These are phyloP conservation scores for Dendropsophus ebraccatus DNA, from an alignment of 2,113 vertebrate species.

Conservation along the genomic window DNA sequence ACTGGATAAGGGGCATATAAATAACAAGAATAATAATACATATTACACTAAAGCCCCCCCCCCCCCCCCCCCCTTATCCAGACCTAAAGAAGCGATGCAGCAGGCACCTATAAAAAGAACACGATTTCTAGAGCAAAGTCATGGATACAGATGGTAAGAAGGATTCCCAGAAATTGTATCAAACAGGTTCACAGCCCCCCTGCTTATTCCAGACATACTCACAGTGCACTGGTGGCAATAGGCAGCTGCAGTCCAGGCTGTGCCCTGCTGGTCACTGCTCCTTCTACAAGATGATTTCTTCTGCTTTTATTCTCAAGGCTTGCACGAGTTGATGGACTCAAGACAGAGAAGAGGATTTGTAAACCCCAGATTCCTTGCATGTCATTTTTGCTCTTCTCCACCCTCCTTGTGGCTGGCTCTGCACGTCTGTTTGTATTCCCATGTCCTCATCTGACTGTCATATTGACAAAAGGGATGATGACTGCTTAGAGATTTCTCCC, in stretches of 20 bases:
- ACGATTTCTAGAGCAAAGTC: neutral
- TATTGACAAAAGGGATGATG: slow-evolving; percentile 36
- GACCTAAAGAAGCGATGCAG: too few species aligned
- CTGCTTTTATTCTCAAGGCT: neutral
- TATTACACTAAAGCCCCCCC: neutral
- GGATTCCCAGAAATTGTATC: too few species aligned
- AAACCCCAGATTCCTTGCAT: slow-evolving; percentile 64
- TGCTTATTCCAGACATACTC: slow-evolving; percentile 33
- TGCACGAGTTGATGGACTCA: slow-evolving; percentile 49
- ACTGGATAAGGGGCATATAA: neutral
- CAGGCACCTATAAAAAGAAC: neutral
- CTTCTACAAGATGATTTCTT: neutral
- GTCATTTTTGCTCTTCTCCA: slow-evolving; percentile 31
- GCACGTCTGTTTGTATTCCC: slow-evolving; percentile 31
- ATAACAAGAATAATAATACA: too few species aligned
- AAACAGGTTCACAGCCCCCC: slow-evolving; percentile 5
- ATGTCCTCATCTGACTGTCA: slow-evolving; percentile 56
- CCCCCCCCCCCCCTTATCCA: too few species aligned
- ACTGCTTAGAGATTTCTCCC: slow-evolving; percentile 47
- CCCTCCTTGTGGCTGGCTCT: slow-evolving; percentile 14
- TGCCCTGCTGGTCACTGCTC: neutral
- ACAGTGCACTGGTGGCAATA: slow-evolving; percentile 6
- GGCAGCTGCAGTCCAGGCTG: neutral
- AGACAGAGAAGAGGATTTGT: slow-evolving; percentile 64
- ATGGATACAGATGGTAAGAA: neutral